A percentile compares a stretch with the other conserved stretches of the same genome.
These are phyloP conservation scores for Carettochelys insculpta DNA, from an alignment of 2,113 vertebrate species.

Conservation along the genomic window DNA sequence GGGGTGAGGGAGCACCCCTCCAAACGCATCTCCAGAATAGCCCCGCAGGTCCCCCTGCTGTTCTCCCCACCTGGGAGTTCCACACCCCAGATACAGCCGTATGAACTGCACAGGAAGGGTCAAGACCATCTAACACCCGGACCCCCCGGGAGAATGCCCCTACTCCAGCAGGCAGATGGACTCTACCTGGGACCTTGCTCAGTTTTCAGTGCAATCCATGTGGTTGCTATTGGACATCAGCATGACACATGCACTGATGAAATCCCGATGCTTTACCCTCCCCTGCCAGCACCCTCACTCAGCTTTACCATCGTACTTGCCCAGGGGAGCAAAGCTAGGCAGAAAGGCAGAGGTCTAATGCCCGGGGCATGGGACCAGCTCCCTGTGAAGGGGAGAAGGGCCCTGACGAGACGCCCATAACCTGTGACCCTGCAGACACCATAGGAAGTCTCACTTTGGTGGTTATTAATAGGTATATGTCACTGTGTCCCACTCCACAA, in stretches of 20 bases:
- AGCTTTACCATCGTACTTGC: slow-evolving; percentile 8
- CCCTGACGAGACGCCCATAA: slow-evolving; percentile 21
- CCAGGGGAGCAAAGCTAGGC: not conserved
- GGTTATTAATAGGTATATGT: slow-evolving; percentile 40
- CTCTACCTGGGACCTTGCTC: slow-evolving; percentile 46
- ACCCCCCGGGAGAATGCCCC: slow-evolving; percentile 55
- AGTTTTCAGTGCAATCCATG: slow-evolving; percentile 58
- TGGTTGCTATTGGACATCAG: slow-evolving; percentile 57
- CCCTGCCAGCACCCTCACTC: slow-evolving; percentile 32
- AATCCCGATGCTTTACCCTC: slow-evolving; percentile 52
- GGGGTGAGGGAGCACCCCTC: not conserved
- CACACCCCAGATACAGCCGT: slow-evolving; percentile 34
- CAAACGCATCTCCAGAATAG: slow-evolving; percentile 2
- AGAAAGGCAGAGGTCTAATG: not conserved
- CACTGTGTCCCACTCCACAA: slow-evolving; percentile 62
- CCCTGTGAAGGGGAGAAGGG: not conserved
- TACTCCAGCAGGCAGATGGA: slow-evolving; percentile 54
- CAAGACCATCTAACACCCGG: too few relatives aligned
- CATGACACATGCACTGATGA: slow-evolving; percentile 11
- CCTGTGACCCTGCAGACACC: slow-evolving; percentile 54
- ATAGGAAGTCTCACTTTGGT: not conserved
- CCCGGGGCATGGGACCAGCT: not conserved
- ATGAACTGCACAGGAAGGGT: slow-evolving; percentile 32
- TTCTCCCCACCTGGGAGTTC: not conserved
- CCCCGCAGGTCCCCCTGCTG: not conserved